Percentiles rank a stretch among this genome's conserved stretches.
Evolutionary conservation across 2,888 invertebrate genomes (phyloP).

Genomic region (Isoperla grammatica): DNA sequence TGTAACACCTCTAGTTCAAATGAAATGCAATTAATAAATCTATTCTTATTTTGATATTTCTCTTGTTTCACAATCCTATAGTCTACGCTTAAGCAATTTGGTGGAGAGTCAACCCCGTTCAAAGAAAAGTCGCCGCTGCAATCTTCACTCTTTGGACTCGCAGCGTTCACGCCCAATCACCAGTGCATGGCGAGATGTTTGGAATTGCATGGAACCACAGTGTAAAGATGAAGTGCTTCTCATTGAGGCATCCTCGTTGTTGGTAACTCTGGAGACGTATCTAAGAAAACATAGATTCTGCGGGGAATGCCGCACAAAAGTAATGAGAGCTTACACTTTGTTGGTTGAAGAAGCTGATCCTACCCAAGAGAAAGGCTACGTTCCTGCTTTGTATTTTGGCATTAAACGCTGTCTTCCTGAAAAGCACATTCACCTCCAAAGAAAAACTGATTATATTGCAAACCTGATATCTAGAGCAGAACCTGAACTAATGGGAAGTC

Average conservation of each 20-base stretch:
- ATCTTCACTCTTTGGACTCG: conserved; percentile 84
- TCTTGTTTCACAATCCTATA: conserved; percentile 40
- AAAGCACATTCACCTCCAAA: conserved; percentile 81
- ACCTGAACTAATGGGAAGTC: conserved; percentile 83
- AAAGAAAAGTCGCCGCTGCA: conserved; percentile 85
- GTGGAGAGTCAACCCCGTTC: conserved; percentile 75
- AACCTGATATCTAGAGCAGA: conserved; percentile 84
- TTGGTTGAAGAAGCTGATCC: conserved; percentile 80
- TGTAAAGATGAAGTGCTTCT: conserved; percentile 81
- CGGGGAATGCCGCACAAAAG: conserved; percentile 89
- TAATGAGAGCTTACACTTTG: conserved; percentile 76
- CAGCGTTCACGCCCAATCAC: conserved; percentile 65
- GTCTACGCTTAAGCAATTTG: conserved; percentile 68
- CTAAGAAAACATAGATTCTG: conserved; percentile 91
- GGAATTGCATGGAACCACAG: conserved; percentile 76
- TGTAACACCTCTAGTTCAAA: no score
- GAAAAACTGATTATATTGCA: conserved; percentile 83
- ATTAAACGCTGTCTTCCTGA: conserved; percentile 81
- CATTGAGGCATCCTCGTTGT: conserved; percentile 77
- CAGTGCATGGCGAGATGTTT: conserved; percentile 73
- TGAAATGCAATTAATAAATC: conserved; percentile 2
- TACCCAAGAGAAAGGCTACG: conserved; percentile 83
- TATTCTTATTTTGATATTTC: conserved; percentile 13
- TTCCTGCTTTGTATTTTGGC: conserved; percentile 78
- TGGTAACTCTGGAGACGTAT: conserved; percentile 83